Base-by-base conservation (phyloP, 2,888 invertebrate genomes). In the Nomada flava region DNA sequence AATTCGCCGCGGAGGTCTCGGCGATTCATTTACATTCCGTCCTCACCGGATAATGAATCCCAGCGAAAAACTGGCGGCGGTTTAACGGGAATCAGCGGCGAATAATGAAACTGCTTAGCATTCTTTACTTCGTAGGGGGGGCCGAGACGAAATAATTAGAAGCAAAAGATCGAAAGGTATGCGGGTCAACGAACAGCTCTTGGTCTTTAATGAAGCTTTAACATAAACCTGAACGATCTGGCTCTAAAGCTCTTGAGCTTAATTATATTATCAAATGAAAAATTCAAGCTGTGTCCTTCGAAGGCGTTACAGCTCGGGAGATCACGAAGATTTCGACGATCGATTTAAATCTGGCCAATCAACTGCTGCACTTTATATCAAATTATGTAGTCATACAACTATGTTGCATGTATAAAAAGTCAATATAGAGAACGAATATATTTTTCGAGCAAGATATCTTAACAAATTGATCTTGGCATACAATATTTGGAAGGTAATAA, bases 71-170 rank as follows among this genome's bases (percentile, higher is more conserved):
- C 92, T 90, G 91, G 89, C 91, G 89, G 91, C 90, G 90, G 91
- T 92, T 92, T 92, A 92, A 92, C 91, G 91, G 92, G 92, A 92
- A 92, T 92, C 92, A 91, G 91, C 91, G 88, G 91, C 91, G 92
- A 92, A 92, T 92, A 92, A 92, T 92, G 92, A 92, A 92, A 92
- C 92, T 92, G 92, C 92, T 92, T 92, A 91, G 92, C 92, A 92
- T 92, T 92, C 92, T 91, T 92, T 90, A 86, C 88, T 89, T 90
- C 85, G 87, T 76, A 85, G 84, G 86, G 85, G 84, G 85, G 88
- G 85, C 86, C 89, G 89, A 79, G 89, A 91, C 89, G 90, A 91
- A 92, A 92, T 91, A 91, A 91, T 92, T 92, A 92, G 91, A 91
- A 90, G 89, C 83, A 89, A 88, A 89, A 84, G 88, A 87, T 88